phyloP scores from a whole-genome alignment of 1,140 invertebrate genomes.

The Araneus ventricosus region DNA sequence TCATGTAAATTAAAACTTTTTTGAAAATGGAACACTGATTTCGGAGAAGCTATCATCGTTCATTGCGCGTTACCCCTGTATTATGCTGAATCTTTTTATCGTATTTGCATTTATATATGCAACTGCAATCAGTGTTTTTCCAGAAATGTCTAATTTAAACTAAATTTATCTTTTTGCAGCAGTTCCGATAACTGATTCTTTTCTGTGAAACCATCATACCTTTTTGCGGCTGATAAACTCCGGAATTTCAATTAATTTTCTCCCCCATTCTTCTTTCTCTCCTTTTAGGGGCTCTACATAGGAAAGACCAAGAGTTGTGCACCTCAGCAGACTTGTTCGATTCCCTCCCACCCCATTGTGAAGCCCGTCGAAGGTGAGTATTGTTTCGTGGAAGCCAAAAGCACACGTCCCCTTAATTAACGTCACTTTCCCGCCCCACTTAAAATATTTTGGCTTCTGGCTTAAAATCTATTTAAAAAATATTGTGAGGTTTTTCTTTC shows the following conservation, averaged over 20 bases:
- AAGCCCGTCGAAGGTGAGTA: neutral
- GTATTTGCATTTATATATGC: too few species aligned
- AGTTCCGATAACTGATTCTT: neutral
- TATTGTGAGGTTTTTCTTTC: constrained; percentile 8
- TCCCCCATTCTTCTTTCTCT: neutral
- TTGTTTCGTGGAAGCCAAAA: neutral
- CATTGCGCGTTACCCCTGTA: too few species aligned
- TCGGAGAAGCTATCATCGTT: too few species aligned
- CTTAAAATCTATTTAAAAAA: constrained; percentile 4
- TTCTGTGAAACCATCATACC: neutral
- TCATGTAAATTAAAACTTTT: too few species aligned
- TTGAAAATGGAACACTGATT: too few species aligned
- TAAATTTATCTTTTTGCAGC: too few species aligned
- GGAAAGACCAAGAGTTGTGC: neutral
- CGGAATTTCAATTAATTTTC: constrained; percentile 53
- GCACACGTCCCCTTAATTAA: constrained; percentile 33
- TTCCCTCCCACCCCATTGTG: constrained; percentile 5
- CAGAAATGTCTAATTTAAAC: too few species aligned
- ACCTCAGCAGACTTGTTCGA: neutral
- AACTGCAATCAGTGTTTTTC: too few species aligned
- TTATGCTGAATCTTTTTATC: too few species aligned
- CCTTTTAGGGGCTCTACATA: neutral
- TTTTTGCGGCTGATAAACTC: neutral
- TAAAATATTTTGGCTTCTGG: constrained; percentile 20
- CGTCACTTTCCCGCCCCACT: constrained; percentile 9